Evolutionary conservation across 1,140 invertebrate species (phyloP).

Genomic region (Hermetia illucens): DNA sequence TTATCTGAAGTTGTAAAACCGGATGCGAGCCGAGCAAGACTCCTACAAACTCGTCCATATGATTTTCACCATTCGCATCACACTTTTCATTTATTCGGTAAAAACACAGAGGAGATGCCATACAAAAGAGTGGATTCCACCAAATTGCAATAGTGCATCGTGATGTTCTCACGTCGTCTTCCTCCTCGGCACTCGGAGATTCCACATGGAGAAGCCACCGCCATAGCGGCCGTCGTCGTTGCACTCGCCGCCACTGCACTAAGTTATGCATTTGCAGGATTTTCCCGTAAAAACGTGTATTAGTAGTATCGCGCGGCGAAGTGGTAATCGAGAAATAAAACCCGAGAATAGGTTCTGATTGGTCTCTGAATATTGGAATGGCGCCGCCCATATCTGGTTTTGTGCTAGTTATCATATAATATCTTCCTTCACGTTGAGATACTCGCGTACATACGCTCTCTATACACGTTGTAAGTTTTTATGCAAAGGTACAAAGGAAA

Average conservation of each 20-base stretch:
- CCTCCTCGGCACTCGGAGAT: too few species aligned
- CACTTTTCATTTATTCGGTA: neutral
- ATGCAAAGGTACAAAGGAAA: too few species aligned
- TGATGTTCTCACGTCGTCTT: too few species aligned
- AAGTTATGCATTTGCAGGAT: neutral
- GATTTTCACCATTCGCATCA: neutral
- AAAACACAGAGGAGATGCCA: neutral
- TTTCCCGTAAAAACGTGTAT: neutral
- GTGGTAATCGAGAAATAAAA: neutral
- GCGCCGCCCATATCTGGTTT: slow-evolving; percentile 26
- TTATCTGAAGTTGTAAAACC: too few species aligned
- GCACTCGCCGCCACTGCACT: neutral
- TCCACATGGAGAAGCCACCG: too few species aligned
- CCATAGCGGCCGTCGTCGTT: neutral
- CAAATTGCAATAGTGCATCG: too few species aligned
- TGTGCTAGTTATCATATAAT: slow-evolving; percentile 7
- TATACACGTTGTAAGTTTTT: too few species aligned
- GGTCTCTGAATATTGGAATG: slow-evolving; percentile 13
- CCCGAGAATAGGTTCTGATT: slow-evolving; percentile 13
- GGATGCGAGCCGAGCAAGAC: too few species aligned
- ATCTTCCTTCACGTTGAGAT: too few species aligned
- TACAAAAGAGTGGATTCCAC: too few species aligned
- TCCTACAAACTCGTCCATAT: too few species aligned
- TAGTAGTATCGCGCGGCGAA: neutral
- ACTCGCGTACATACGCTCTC: too few species aligned